Conservation (phyloP, 2,113 vertebrate species). For the Entomyzon cyanotis region DNA sequence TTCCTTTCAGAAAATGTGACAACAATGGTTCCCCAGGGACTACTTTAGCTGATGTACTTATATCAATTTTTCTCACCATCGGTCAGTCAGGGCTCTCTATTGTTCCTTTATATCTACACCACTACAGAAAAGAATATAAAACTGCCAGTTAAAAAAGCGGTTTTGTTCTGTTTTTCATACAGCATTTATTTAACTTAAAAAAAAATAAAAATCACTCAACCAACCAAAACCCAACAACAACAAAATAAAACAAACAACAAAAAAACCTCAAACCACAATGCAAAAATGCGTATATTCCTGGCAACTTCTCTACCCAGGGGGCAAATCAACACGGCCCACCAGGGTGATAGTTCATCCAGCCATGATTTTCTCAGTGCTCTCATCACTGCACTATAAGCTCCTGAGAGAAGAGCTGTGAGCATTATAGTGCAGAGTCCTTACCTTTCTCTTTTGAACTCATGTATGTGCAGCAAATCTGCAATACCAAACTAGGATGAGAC, state of each 20-base stretch:
- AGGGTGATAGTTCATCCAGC: background rate
- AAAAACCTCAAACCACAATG: background rate
- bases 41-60: background rate
- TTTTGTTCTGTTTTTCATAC: background rate
- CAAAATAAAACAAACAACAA: background rate
- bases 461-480: background rate
- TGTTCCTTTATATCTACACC: background rate
- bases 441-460: background rate
- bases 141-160: background rate
- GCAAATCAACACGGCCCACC: background rate
- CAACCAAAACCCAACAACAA: background rate
- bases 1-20: background rate
- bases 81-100: background rate
- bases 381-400: accelerated
- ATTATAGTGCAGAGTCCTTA: background rate
- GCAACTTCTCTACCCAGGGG: background rate
- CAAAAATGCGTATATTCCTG: background rate
- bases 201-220: background rate
- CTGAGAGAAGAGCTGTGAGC: background rate
- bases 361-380: background rate
- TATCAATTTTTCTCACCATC: background rate
- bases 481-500: background rate
- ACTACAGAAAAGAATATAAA: background rate
- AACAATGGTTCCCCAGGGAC: background rate
- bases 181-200: background rate